Base-by-base conservation (phyloP, 2,113 vertebrate species). In the Calyptommatus sinebrachiatus region DNA sequence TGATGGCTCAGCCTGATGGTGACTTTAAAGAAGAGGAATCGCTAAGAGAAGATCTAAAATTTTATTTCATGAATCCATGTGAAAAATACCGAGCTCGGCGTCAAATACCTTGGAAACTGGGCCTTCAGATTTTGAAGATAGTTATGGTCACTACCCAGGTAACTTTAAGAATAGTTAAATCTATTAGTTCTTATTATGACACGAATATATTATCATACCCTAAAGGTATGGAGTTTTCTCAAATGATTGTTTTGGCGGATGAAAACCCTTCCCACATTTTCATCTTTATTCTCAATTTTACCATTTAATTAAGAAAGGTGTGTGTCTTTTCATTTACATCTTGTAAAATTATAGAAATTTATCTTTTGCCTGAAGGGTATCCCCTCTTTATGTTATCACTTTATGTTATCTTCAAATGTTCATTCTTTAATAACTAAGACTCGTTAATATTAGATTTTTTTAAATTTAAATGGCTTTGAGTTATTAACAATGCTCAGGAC, bases 41-140 rank as follows among this genome's bases (percentile, higher is more conserved):
- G 14, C 92, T 99, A 84, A 96, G 95, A 89, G 95, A 97, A 85
- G 98, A 99, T 90, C 93, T 99, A 82, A 96, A 84, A 82, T 99
- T 97, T 88, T 99, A 99, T 92, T 99, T 99, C 89, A 99, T 99
- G 98, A 99, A 94, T 80, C 98, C 98, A 0, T 99, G 98, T 95
- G 97, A 99, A 90, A 99, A 99, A 90, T 99, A 97, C 92, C 92
- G 93, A 92, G 96, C 97, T 83, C 92, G 98, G 78, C 86, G 67
- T 69, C 97, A 98, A 77, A 88, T 97, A 72, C 98, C 98, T 1
- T 99, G 98, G 98, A 99, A 99, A 89, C 88, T 99, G 80, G 95
- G 92, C 35, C 92, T 99, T 88, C 98, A 99, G 92, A 96, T 99
- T 88, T 90, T 98, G 86, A 99, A 99, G 94, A 99, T 99, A 66